Base-by-base conservation (phyloP, 1,140 invertebrate species). In the Papilio machaon region DNA sequence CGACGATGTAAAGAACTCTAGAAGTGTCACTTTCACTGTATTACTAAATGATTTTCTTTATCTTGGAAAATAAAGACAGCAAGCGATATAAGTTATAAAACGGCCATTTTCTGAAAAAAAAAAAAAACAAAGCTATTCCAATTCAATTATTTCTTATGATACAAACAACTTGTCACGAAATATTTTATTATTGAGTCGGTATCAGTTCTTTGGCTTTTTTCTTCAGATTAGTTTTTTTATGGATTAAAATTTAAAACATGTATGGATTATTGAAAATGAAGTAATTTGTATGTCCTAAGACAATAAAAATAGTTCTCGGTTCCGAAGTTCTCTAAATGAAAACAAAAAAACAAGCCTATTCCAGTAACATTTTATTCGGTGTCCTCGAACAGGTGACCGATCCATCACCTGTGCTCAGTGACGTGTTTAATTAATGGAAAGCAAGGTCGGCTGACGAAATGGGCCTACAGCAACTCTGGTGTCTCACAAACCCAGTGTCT, bases 371-470 rank as follows among this genome's bases (percentile, higher is more conserved):
- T 17, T 38, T 58, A n/a, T 64, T 64, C 76, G 19, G 13, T 38
- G 77, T 79, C 9, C 2, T 17, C 17, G 70, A 90, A 89, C 91
- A 94, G 89, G 92, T 94, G 90, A 91, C 89, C 92, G 89, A 92
- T 94, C 92, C 92, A 94, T 94, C 92, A 92, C 86, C 80, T 85
- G 85, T 85, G 90, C 85, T 85, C 90, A 90, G 83, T 84, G 89
- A 91, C 80, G 88, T 89, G 89, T 81, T 86, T 94, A 94, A 94
- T 94, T 94, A 94, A 90, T 89, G 84, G 86, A 87, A 87, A 91
- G 91, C 91, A 92, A 94, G 92, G 92, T 91, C 89, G 85, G 60
- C 73, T 91, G 89, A 91, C 84, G 91, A 89, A 92, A 92, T 90
- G 81, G 85, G 86, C 87, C 85, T 87, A 90, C 84, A 87, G 90